These are phyloP conservation scores for Schizotus pectinicornis DNA, from an alignment of 2,888 invertebrate species.

Conservation along the genomic window DNA sequence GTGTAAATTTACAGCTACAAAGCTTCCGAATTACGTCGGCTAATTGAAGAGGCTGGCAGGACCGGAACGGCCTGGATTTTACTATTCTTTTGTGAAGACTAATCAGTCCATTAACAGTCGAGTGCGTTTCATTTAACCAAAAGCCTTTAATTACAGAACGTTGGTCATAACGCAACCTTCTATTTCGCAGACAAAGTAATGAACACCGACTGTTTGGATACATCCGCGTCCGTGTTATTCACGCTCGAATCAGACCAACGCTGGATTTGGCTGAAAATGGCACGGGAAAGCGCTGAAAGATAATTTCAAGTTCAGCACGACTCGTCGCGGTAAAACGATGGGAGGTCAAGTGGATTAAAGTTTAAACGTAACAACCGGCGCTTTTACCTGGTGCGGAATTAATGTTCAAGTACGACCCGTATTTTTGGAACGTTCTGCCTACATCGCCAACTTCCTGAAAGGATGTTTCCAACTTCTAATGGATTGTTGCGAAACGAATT, in stretches of 20 bases:
- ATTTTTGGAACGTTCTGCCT: too few relatives aligned
- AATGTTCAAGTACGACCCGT: too few relatives aligned
- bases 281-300: not conserved
- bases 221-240: not conserved
- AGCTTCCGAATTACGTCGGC: conserved; percentile 21
- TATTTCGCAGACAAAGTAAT: conserved; percentile 1
- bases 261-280: not conserved
- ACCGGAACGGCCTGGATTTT: conserved; percentile 8
- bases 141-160: conserved; percentile 22
- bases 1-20: conserved; percentile 2
- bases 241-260: not conserved
- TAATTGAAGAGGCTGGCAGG: conserved; percentile 13
- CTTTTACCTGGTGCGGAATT: too few relatives aligned
- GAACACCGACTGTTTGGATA: not conserved
- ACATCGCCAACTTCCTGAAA: too few relatives aligned
- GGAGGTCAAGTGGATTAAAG: not conserved
- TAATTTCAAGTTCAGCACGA: not conserved
- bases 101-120: conserved; percentile 22
- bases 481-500: conserved; percentile 26
- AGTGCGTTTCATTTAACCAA: conserved; percentile 19
- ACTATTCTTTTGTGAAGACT: conserved; percentile 17
- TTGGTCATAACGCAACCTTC: conserved; percentile 3
- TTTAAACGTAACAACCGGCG: too few relatives aligned
- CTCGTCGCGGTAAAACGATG: too few relatives aligned
- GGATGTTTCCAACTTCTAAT: conserved; percentile 14